A percentile compares a stretch with the other conserved stretches of the same genome.
Conservation (phyloP, 1,140 invertebrate genomes). For the Scaptomyza hsui region DNA sequence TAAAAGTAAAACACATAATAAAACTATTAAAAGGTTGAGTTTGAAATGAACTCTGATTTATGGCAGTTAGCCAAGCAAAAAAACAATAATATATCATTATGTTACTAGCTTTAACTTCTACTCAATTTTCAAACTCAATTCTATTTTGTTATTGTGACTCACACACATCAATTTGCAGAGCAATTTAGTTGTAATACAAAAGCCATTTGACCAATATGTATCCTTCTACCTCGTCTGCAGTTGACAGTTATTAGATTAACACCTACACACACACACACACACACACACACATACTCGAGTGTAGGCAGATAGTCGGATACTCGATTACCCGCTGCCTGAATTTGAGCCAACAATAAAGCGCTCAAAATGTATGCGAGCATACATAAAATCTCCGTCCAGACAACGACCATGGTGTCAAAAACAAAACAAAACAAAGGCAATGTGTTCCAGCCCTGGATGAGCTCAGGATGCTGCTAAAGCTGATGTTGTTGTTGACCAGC, state of each 20-base stretch:
- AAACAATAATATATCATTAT: too few relatives aligned
- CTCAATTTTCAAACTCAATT: not conserved
- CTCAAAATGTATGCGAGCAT: slow-evolving; percentile 71
- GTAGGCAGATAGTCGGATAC: slow-evolving; percentile 6
- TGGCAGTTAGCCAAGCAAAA: slow-evolving; percentile 7
- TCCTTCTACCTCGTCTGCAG: slow-evolving; percentile 42
- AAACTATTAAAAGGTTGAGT: slow-evolving; percentile 29
- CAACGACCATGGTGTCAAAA: slow-evolving; percentile 47
- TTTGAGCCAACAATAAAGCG: slow-evolving; percentile 78
- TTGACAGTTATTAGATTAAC: slow-evolving; percentile 82
- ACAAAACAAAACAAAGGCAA: slow-evolving; percentile 50
- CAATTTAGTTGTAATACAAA: slow-evolving; percentile 42
- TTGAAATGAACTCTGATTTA: slow-evolving; percentile 46
- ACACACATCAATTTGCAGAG: slow-evolving; percentile 33
- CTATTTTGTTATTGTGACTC: not conserved
- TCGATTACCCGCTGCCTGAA: slow-evolving; percentile 57
- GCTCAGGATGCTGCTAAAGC: not conserved
- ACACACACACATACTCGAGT: slow-evolving; percentile 1
- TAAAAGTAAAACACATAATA: slow-evolving; percentile 29
- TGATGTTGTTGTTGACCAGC: slow-evolving; percentile 19
- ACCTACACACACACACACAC: slow-evolving; percentile 52
- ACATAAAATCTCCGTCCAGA: slow-evolving; percentile 72
- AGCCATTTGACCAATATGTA: slow-evolving; percentile 32
- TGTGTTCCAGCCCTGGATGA: slow-evolving; percentile 9
- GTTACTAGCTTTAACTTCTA: too few relatives aligned